Evolutionary conservation across 1,140 invertebrate species (phyloP).

Genomic region (Acromyrmex echinatior): DNA sequence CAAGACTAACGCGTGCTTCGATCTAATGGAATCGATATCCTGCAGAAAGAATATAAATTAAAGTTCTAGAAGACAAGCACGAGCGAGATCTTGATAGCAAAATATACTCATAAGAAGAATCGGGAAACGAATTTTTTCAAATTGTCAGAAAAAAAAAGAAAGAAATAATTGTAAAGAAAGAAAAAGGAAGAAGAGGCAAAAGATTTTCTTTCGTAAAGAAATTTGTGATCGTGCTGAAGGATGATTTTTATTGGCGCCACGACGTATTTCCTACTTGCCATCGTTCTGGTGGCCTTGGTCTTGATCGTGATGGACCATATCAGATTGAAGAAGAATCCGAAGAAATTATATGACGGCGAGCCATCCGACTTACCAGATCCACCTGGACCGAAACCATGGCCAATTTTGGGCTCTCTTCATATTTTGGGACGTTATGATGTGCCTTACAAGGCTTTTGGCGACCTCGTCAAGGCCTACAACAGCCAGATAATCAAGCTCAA

Average conservation of each 20-base stretch:
- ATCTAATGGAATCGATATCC: background rate
- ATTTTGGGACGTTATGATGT: conserved; percentile 88
- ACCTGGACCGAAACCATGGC: conserved; percentile 88
- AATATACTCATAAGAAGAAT: background rate
- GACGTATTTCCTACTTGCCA: conserved; percentile 76
- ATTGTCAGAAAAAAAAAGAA: conserved; percentile 3
- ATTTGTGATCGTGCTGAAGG: conserved; percentile 48
- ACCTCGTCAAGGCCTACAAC: conserved; percentile 87
- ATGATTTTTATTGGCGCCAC: conserved; percentile 77
- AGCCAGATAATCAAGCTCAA: conserved; percentile 88
- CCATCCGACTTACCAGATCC: conserved; percentile 79
- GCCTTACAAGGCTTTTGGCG: conserved; percentile 89
- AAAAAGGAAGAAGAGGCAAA: conserved; percentile 6
- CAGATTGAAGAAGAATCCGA: conserved; percentile 67
- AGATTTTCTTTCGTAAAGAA: conserved; percentile 21
- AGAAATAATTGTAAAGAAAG: background rate
- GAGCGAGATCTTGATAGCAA: background rate
- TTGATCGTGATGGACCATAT: conserved; percentile 77
- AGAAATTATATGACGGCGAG: conserved; percentile 56
- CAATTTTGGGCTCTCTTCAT: conserved; percentile 89
- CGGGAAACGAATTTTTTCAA: background rate
- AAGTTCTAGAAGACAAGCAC: background rate
- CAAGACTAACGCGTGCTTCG: background rate
- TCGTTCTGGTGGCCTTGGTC: conserved; percentile 72
- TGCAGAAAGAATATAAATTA: conserved; percentile 8